A percentile compares a stretch with the other conserved stretches of the same genome.
Conservation (phyloP, 2,113 vertebrate species). For the Vireo altiloquus region DNA sequence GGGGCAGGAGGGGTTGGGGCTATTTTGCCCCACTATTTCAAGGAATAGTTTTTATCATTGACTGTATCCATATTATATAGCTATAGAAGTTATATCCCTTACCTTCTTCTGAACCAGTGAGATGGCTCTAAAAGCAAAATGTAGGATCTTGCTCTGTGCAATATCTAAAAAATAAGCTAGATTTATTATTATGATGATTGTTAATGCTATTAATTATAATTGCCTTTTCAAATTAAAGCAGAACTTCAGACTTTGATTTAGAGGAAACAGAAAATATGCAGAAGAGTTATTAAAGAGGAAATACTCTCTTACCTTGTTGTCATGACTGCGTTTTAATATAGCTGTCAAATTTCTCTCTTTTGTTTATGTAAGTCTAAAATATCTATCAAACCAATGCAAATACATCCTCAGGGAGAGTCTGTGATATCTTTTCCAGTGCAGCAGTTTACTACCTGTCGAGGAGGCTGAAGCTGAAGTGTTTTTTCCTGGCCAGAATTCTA, state of each 20-base stretch:
- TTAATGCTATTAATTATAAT: not conserved
- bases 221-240: constrained; percentile 49
- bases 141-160: not conserved
- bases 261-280: not conserved
- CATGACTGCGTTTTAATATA: constrained; percentile 16
- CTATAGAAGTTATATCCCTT: not conserved
- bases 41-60: constrained; percentile 30
- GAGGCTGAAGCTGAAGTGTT: not conserved
- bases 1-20: too few relatives aligned
- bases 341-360: constrained; percentile 17
- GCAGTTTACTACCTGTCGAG: constrained; percentile 27
- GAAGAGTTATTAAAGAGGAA: constrained; percentile 31
- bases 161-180: constrained; percentile 30
- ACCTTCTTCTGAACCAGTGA: not conserved
- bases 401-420: not conserved
- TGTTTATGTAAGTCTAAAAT: constrained; percentile 56
- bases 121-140: not conserved
- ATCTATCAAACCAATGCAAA: constrained; percentile 48
- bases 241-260: not conserved
- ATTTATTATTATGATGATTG: not conserved
- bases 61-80: constrained; percentile 22
- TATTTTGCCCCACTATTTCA: not conserved
- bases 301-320: constrained; percentile 35
- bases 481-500: constrained; percentile 4
- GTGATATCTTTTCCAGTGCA: constrained; percentile 6